A percentile compares a stretch with the other conserved stretches of the same genome.
Evolutionary conservation across 2,888 invertebrate species (phyloP).

Genomic region (Erebia aethiops): DNA sequence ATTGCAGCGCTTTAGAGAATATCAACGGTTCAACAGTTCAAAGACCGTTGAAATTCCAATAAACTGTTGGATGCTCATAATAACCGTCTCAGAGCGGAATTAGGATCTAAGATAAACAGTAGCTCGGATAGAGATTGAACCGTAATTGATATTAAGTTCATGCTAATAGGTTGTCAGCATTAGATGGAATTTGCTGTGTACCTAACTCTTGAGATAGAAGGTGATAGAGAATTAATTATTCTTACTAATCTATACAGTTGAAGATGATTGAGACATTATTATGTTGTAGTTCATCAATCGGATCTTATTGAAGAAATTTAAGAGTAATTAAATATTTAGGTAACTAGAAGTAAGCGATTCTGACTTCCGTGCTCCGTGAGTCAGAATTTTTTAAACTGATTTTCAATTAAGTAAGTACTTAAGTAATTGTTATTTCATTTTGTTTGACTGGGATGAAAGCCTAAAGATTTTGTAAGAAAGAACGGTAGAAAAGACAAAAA

Average conservation of each 20-base stretch:
- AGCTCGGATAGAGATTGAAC: slow-evolving; percentile 8
- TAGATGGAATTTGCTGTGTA: neutral
- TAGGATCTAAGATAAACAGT: slow-evolving; percentile 12
- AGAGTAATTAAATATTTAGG: too few species aligned
- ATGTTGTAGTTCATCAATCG: too few species aligned
- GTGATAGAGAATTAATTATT: slow-evolving; percentile 3
- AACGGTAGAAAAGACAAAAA: too few species aligned
- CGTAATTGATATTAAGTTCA: slow-evolving; percentile 14
- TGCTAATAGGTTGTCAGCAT: slow-evolving; percentile 17
- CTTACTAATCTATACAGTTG: neutral
- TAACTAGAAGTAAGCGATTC: too few species aligned
- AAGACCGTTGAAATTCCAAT: neutral
- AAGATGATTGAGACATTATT: neutral
- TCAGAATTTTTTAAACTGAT: too few species aligned
- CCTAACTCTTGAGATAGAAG: neutral
- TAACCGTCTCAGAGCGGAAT: slow-evolving; percentile 1
- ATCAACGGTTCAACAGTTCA: neutral
- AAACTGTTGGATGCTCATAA: neutral
- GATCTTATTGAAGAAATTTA: too few species aligned
- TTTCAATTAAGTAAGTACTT: too few species aligned
- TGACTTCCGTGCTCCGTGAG: too few species aligned
- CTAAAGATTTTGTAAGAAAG: neutral
- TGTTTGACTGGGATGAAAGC: too few species aligned
- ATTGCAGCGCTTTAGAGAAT: neutral
- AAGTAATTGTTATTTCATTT: too few species aligned